Base-by-base conservation (phyloP, 2,797 vertebrate genomes). In the Hemibagrus guttatus region DNA sequence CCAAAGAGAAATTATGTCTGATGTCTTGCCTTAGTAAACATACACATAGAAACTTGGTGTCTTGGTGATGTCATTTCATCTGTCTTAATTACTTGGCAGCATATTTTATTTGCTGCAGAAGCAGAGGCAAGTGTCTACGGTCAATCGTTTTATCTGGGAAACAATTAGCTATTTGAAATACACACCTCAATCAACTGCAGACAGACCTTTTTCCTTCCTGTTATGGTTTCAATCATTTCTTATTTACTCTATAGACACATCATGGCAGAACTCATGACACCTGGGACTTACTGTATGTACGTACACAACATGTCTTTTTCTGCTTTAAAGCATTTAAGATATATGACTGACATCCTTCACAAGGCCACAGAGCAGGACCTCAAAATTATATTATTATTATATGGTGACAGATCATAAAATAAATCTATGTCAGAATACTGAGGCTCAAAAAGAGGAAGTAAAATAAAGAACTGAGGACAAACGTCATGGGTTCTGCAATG, bases 401-500 rank as follows among this genome's bases (percentile, higher is more conserved):
- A 8, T 58, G 31, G 28, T 79, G 52, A 79, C 79, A 56, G 46
- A 74, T 59, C 26, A 75, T 74, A 28, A 84, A 59, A 46, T n/a
- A 11, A 28, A 9, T 11, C 17, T 17, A 63, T 2, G 9, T 21
- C 19, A 46, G 54, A 4, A 58, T 12, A n/a, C 9, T 19, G 80
- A 81, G 63, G 52, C 2, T 14, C 2, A 69, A 68, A 81, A 83
- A 54, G 49, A 7, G 46, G 81, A 83, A 83, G 46, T 54, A 23
- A 66, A 83, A 83, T 68, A 66, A 68, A 68, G n/a, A 19, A 68
- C 13, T 28, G 26, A 19, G 7, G 26, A 54, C 64, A 83, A 68
- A 68, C 63, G 11, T 83, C 81, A 83, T 31, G 64, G 31, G 63
- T 83, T 52, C 46, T 69, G 14, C 63, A 54, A 13, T 83, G 81